Percentiles rank a stretch among this genome's conserved stretches.
These are phyloP conservation scores for Dendrocincla tyrannina DNA, from an alignment of 2,797 vertebrate genomes.

Conservation along the genomic window DNA sequence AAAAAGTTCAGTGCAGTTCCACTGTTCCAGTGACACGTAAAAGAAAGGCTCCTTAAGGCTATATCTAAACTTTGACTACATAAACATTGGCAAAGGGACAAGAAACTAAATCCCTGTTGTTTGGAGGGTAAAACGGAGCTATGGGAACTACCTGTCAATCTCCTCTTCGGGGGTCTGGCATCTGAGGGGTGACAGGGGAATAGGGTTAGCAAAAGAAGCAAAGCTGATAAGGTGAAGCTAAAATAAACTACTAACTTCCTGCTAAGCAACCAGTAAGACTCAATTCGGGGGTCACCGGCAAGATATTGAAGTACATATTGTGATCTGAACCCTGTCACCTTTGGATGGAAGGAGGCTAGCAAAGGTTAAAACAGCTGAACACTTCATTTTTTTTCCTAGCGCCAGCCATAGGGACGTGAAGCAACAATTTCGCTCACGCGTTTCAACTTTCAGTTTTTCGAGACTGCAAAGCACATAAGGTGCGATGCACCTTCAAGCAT, in stretches of 20 bases:
- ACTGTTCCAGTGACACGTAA: constrained; percentile 88
- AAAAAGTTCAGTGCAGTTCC: constrained; percentile 83
- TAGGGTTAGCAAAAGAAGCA: constrained; percentile 83
- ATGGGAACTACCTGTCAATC: constrained; percentile 89
- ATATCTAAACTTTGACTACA: constrained; percentile 91
- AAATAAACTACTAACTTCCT: constrained; percentile 88
- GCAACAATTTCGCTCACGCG: not conserved
- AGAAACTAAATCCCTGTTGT: constrained; percentile 90
- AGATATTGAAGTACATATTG: constrained; percentile 88
- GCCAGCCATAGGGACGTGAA: constrained; percentile 35
- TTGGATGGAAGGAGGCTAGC: constrained; percentile 88
- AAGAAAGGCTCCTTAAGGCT: constrained; percentile 86
- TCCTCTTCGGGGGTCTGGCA: constrained; percentile 88
- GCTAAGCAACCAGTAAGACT: constrained; percentile 88
- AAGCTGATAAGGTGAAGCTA: constrained; percentile 91
- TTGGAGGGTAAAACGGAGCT: constrained; percentile 83
- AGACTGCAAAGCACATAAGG: not conserved
- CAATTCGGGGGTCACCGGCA: constrained; percentile 90
- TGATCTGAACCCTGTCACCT: constrained; percentile 94
- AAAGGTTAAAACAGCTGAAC: constrained; percentile 96
- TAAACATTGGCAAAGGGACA: constrained; percentile 95
- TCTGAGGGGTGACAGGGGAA: constrained; percentile 89
- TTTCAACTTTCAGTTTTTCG: constrained; percentile 23
- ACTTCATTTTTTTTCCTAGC: constrained; percentile 60
- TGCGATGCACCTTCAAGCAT: not conserved